Percentiles rank a stretch among this genome's conserved stretches.
These are phyloP conservation scores for Drosophila conformis DNA, from an alignment of 2,888 invertebrate species.

Conservation along the genomic window DNA sequence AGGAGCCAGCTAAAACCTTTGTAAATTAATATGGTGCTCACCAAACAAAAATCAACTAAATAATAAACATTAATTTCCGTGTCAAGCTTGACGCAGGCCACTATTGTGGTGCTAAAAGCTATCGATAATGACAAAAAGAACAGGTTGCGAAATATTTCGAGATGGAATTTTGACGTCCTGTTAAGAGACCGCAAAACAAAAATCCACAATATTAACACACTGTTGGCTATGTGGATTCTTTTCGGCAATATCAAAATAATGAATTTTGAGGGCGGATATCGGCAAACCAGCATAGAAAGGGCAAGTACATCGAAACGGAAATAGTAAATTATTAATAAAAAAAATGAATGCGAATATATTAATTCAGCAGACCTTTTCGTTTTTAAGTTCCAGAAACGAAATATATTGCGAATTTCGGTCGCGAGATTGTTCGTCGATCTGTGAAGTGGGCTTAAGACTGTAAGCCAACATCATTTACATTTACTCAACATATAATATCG, in stretches of 20 bases:
- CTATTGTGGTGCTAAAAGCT: too few species aligned
- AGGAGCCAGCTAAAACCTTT: neutral
- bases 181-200: too few species aligned
- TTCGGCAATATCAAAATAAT: neutral
- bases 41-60: neutral
- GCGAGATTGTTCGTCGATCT: too few species aligned
- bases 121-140: too few species aligned
- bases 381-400: too few species aligned
- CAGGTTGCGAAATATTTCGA: too few species aligned
- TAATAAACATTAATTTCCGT: neutral
- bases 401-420: too few species aligned
- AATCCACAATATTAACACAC: neutral
- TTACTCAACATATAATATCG: neutral
- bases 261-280: neutral
- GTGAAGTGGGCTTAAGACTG: too few species aligned
- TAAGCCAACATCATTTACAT: neutral
- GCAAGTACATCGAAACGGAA: neutral
- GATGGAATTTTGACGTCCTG: too few species aligned
- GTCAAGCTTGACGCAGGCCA: neutral
- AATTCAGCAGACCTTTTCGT: too few species aligned
- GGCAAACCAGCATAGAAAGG: neutral
- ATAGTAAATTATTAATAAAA: neutral
- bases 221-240: neutral
- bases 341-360: too few species aligned
- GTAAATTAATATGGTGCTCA: neutral